Percentiles rank a stretch among this genome's conserved stretches.
Conservation (phyloP, 2,797 vertebrate species). For the Pseudotriccus pelzelni region DNA sequence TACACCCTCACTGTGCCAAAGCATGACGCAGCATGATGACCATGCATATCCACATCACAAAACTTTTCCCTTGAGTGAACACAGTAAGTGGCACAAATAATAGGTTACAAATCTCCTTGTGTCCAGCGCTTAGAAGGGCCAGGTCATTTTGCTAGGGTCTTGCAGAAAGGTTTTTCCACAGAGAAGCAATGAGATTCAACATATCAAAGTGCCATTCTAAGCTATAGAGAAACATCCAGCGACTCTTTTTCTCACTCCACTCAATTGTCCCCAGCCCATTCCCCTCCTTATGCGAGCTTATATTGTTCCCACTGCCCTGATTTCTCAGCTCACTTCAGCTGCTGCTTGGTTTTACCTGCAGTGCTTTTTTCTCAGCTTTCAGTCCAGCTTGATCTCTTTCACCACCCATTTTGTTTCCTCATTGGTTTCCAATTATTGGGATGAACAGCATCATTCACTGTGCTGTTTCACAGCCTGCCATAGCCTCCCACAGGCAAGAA, state of each 20-base stretch:
- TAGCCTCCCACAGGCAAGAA: background rate
- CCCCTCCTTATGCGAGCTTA: rapidly evolving
- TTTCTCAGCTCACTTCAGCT: background rate
- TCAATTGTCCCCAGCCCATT: background rate
- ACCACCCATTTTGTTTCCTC: background rate
- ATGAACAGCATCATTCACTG: rapidly evolving
- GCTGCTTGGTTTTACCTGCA: background rate
- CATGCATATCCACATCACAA: background rate
- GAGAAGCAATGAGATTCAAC: background rate
- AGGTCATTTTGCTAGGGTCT: background rate
- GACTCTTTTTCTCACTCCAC: rapidly evolving
- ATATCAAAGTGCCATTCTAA: background rate
- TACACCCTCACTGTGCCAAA: background rate
- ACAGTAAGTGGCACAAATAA: slow-evolving; percentile 17
- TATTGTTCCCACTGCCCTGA: background rate
- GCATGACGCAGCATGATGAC: background rate
- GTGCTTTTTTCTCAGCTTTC: background rate
- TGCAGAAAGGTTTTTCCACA: background rate
- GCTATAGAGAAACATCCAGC: background rate
- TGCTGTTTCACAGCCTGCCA: background rate
- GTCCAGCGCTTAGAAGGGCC: background rate
- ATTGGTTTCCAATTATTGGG: background rate
- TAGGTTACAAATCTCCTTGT: slow-evolving; percentile 1
- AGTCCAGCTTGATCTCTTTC: background rate
- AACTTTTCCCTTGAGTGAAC: slow-evolving; percentile 15